Evolutionary conservation across 2,797 vertebrate genomes (phyloP).

Genomic region (Heliangelus exortis): DNA sequence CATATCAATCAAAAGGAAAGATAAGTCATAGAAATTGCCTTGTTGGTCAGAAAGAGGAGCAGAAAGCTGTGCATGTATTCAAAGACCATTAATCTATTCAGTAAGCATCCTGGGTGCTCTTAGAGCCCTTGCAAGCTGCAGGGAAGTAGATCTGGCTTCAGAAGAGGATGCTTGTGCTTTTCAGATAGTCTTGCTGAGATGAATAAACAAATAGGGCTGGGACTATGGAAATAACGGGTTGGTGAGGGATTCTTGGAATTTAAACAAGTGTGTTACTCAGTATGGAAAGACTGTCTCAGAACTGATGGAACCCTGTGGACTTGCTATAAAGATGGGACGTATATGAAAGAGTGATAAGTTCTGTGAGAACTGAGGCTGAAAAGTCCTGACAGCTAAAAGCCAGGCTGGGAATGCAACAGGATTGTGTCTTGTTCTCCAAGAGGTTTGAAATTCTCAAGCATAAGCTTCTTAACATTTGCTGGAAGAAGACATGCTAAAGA

Average conservation of each 20-base stretch:
- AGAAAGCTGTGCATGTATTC: constrained; percentile 38
- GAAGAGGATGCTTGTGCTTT: constrained; percentile 41
- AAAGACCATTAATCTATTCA: constrained; percentile 38
- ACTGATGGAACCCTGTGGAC: constrained; percentile 33
- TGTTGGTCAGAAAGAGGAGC: constrained; percentile 18
- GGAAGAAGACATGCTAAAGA: constrained; percentile 56
- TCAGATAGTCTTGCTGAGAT: constrained; percentile 36
- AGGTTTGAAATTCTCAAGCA: constrained; percentile 52
- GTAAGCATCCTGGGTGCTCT: constrained; percentile 34
- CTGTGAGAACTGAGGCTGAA: constrained; percentile 46
- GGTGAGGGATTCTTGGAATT: constrained; percentile 51
- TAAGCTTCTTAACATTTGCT: constrained; percentile 63
- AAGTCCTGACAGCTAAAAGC: constrained; percentile 26
- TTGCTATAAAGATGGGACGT: constrained; percentile 23
- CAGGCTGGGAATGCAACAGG: constrained; percentile 58
- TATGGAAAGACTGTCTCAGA: constrained; percentile 34
- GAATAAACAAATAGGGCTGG: constrained; percentile 62
- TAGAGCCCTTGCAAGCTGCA: constrained; percentile 20
- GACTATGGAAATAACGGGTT: constrained; percentile 37
- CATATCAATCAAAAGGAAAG: background rate
- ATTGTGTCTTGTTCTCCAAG: constrained; percentile 31
- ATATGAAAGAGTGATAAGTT: constrained; percentile 32
- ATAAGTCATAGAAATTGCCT: background rate
- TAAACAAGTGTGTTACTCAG: constrained; percentile 53
- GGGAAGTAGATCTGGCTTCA: constrained; percentile 24